Evolutionary conservation across 2,797 vertebrate species (phyloP).

Genomic region (Siniperca undulata): DNA sequence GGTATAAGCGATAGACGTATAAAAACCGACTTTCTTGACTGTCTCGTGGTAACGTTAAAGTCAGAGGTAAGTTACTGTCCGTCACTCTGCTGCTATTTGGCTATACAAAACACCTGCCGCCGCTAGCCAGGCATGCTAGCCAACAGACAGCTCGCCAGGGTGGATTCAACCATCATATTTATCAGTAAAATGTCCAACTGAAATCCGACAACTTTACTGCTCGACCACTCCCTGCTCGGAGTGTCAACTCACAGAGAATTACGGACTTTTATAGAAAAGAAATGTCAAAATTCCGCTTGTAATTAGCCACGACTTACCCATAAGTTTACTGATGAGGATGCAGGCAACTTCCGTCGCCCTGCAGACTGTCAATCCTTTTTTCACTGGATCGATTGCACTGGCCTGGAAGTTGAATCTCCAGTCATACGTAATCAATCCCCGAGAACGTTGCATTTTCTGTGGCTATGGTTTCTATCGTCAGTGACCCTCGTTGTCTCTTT

Average conservation of each 20-base stretch:
- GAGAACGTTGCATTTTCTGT: background rate
- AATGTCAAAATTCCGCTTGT: background rate
- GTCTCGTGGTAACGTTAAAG: background rate
- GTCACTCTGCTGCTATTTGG: background rate
- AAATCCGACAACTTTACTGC: background rate
- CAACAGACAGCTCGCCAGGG: background rate
- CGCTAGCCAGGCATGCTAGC: conserved; percentile 65
- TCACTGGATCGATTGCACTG: conserved; percentile 49
- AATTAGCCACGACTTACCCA: conserved; percentile 61
- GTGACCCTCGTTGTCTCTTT: background rate
- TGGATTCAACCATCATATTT: background rate
- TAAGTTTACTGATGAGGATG: conserved; percentile 62
- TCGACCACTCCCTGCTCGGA: background rate
- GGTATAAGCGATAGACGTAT: background rate
- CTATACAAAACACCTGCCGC: conserved; percentile 17
- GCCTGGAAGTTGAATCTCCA: conserved; percentile 38
- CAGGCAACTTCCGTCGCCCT: conserved; percentile 67
- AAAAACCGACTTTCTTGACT: background rate
- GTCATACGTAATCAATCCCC: conserved; percentile 48
- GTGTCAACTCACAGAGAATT: background rate
- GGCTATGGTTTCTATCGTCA: too few relatives aligned
- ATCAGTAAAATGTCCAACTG: background rate
- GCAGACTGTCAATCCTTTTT: conserved; percentile 61
- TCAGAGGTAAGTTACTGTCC: background rate
- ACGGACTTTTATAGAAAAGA: rapidly evolving